Evolutionary conservation across 2,888 invertebrate genomes (phyloP).

Genomic region (Mesochorus sp.): DNA sequence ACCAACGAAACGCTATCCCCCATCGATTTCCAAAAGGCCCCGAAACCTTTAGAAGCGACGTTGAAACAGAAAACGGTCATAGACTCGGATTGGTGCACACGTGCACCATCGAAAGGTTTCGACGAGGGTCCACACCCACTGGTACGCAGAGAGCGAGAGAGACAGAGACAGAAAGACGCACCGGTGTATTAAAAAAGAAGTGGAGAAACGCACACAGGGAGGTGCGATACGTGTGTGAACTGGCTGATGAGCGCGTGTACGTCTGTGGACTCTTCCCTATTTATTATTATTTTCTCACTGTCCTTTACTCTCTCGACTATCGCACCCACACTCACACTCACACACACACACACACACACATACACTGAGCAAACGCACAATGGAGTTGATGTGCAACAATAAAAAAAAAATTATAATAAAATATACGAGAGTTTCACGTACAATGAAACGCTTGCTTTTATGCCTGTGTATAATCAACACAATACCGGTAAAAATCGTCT

Average conservation of each 20-base stretch:
- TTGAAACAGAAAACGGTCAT: constrained; percentile 38
- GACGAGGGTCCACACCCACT: not conserved
- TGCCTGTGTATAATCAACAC: not conserved
- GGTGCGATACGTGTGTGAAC: constrained; percentile 32
- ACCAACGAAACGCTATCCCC: too few species aligned
- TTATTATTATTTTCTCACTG: constrained; percentile 32
- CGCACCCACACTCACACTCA: not conserved
- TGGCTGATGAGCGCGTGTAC: constrained; percentile 29
- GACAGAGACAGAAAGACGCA: too few species aligned
- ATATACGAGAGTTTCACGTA: constrained; percentile 3
- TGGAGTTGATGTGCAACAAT: constrained; percentile 37
- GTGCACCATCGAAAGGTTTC: too few species aligned
- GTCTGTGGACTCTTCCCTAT: constrained; percentile 13
- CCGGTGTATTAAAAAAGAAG: too few species aligned
- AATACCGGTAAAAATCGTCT: constrained; percentile 18
- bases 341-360: not conserved
- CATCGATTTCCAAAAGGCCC: too few species aligned
- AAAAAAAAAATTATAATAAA: constrained; percentile 29
- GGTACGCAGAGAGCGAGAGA: too few species aligned
- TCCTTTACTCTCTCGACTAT: not conserved
- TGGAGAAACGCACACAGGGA: too few species aligned
- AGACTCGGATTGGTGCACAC: constrained; percentile 35
- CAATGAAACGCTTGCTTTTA: constrained; percentile 15
- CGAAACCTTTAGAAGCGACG: too few species aligned
- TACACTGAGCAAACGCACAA: not conserved